A percentile compares a stretch with the other conserved stretches of the same genome.
phyloP scores from a whole-genome alignment of 2,797 vertebrate species.

The Oceanodroma leucorhoa region DNA sequence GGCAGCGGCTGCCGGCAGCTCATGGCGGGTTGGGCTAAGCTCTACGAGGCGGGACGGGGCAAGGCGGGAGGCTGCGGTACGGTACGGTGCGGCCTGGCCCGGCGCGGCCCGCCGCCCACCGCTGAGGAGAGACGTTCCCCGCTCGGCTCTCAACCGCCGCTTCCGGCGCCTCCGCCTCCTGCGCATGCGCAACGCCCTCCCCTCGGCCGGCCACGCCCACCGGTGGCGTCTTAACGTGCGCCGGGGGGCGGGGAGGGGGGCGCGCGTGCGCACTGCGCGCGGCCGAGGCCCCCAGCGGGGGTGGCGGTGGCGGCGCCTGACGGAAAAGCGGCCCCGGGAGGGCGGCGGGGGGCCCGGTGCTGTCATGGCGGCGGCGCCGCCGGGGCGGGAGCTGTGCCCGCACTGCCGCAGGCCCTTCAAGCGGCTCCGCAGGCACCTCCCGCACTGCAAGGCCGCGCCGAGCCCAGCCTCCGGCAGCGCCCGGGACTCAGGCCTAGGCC shows the following conservation, averaged over 20 bases:
- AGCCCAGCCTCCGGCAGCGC: neutral
- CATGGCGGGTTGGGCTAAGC: neutral
- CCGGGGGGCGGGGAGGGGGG: neutral
- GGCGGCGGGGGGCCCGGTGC: no score
- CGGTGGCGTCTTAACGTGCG: rapidly evolving
- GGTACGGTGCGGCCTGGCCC: no score
- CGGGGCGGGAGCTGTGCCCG: slow-evolving; percentile 79
- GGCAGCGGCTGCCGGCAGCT: slow-evolving; percentile 57
- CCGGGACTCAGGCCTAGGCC: no score
- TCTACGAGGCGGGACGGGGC: neutral
- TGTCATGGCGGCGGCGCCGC: neutral
- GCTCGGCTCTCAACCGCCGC: neutral
- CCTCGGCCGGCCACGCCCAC: neutral
- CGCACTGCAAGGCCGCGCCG: slow-evolving; percentile 80
- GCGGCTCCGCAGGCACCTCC: slow-evolving; percentile 86
- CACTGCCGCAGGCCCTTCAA: slow-evolving; percentile 86
- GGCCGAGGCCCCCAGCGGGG: neutral
- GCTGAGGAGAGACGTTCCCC: neutral
- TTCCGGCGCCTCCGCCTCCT: neutral
- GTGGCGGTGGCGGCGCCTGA: neutral
- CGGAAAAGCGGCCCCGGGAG: neutral
- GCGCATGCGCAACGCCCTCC: neutral
- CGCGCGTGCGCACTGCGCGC: neutral
- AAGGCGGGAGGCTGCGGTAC: no score
- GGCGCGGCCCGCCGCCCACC: neutral